Base-by-base conservation (phyloP, 2,113 vertebrate genomes). In the Poeciliopsis retropinna region DNA sequence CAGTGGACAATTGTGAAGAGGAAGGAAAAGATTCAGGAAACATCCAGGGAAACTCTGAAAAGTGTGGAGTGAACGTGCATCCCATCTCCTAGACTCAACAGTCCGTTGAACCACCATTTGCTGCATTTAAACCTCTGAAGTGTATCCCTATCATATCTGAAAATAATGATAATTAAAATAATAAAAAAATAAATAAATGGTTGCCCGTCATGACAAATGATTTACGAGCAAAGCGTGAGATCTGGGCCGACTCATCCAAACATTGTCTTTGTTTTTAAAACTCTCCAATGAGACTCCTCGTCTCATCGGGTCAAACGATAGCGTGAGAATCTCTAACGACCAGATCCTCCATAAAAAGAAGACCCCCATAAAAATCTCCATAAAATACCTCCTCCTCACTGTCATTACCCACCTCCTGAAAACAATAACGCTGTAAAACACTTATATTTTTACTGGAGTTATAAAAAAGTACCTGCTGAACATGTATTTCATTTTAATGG, bases 401-500 rank as follows among this genome's bases (percentile, higher is more conserved):
- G 72, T 92, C 90, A 89, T 91, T 90, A 91, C 88, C 51, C 44
- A n/a, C 73, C 57, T 72, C 74, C 83, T 92, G 87, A 92, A 93
- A 94, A 93, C 92, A 94, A 90, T 94, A 91, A 92, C 32, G 90
- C 93, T 70, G 88, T 95, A 94, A 95, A 94, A 92, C 85, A 81
- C 83, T 91, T 92, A 80, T 84, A 88, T 90, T 86, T 93, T 94
- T 93, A 93, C 92, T 85, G 81, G 88, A 89, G 89, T 87, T 85
- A 77, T 94, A 94, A 94, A 94, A 82, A 82, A 89, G 69, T 79
- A 78, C 78, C 72, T 88, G 89, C 86, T 91, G 83, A 85, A 79
- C 79, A 70, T 86, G 77, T 90, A 82, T 92, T 89, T 87, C 64
- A 86, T 80, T 93, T 92, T 90, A 93, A 93, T 93, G 90, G 89